Conservation (phyloP, 2,888 invertebrate genomes). For the Drosophila nigritarsus region DNA sequence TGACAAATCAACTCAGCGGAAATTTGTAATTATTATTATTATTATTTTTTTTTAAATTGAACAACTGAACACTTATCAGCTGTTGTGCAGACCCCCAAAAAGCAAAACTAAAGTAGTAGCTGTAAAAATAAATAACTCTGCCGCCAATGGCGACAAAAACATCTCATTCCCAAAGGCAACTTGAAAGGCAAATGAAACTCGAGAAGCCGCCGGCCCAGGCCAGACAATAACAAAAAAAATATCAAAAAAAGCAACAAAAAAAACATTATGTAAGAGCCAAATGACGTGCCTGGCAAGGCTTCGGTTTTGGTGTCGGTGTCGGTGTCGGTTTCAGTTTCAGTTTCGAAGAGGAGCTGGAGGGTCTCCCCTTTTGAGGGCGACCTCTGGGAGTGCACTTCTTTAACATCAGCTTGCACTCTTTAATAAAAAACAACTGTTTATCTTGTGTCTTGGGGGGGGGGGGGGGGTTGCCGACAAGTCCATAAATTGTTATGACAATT, state of each 20-base stretch:
- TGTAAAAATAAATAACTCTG: slow-evolving; percentile 44
- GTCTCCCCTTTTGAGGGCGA: slow-evolving; percentile 13
- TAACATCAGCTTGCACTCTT: slow-evolving; percentile 8
- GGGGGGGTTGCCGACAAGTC: slow-evolving; percentile 37
- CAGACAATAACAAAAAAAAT: slow-evolving; percentile 16
- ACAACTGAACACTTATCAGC: slow-evolving; percentile 44
- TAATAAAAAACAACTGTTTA: slow-evolving; percentile 14
- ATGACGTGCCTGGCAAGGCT: slow-evolving; percentile 75
- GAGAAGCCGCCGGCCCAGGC: slow-evolving; percentile 28
- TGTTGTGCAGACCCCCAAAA: slow-evolving; percentile 12
- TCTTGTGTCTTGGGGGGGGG: slow-evolving; percentile 21
- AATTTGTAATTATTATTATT: slow-evolving; percentile 23
- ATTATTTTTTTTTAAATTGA: slow-evolving; percentile 13
- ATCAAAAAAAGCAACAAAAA: not conserved
- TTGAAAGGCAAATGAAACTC: slow-evolving; percentile 62
- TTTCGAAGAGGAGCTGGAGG: not conserved
- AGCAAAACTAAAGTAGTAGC: slow-evolving; percentile 41
- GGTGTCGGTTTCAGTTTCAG: no score
- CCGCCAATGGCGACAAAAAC: slow-evolving; percentile 47
- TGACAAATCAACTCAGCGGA: slow-evolving; percentile 20
- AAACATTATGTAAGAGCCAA: slow-evolving; percentile 60
- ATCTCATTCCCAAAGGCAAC: slow-evolving; percentile 54
- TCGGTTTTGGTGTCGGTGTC: slow-evolving; percentile 12
- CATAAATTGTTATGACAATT: slow-evolving; percentile 71
- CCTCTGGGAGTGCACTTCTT: slow-evolving; percentile 48